Base-by-base conservation (phyloP, 2,888 invertebrate species). In the Dromius quadrimaculatus region DNA sequence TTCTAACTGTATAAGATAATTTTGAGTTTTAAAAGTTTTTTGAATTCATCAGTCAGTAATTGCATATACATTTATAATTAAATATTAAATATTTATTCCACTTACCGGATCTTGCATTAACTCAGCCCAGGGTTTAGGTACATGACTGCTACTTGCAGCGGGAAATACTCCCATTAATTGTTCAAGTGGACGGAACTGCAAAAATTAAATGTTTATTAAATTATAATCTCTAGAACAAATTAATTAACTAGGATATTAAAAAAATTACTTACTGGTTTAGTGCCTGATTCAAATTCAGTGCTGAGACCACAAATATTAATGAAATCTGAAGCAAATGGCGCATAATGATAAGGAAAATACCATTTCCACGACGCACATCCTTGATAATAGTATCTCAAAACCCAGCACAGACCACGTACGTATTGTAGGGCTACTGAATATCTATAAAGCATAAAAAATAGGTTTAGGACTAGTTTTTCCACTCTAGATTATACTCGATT, bases 141-240 rank as follows among this genome's bases (percentile, higher is more conserved):
- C 93, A 84, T 98, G 98, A 66, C 91, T 88, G 73, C 94, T 90
- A 84, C 97, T 97, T 47, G 97, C 98, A 9, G 98, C 98, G 61
- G 99, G 99, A 83, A 99, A 99, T 72, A 99, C 99, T 34, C 98
- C 94, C 99, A 99, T 99, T 79, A 99, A 84, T 85, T 99, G 99
- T 84, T 99, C 98, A 78, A 99, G 84, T 0, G 99, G 99, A 74
- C 92, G 92, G 85, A 99, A 98, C 90, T 94, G 81, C 15, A 83
- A 83, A 76, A 43, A 19, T 4, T 8, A 54, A 28, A 54, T 28
- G n/a, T n/a, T n/a, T 2, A 73, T 72, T 72, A 74, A 64, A 62
- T 32, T 20, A 43, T 71, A 9, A 47, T 22, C 36, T 64, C 62
- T 19, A 20, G 20, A 28, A 28, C 28, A 28, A 28, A 8, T 28